Conservation (phyloP, 2,113 vertebrate genomes). For the Alaudala cheleensis region DNA sequence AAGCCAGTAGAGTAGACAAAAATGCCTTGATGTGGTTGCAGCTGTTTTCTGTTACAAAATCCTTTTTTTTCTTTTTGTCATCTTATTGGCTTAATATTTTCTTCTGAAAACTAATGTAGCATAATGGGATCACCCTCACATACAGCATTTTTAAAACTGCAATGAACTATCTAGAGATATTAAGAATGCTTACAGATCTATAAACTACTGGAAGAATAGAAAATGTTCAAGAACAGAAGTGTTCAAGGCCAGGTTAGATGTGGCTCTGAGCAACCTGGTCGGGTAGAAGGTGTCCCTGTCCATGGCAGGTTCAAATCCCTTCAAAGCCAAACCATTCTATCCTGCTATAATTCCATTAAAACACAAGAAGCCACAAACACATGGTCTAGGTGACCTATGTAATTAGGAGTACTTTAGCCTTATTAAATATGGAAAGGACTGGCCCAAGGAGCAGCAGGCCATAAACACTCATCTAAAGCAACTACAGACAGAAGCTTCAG, state of each 20-base stretch:
- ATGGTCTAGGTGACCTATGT: neutral
- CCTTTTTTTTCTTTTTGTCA: neutral
- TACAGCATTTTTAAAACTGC: neutral
- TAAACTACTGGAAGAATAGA: neutral
- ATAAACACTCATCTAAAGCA: neutral
- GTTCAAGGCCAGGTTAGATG: neutral
- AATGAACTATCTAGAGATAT: neutral
- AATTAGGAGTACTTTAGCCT: neutral
- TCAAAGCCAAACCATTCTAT: neutral
- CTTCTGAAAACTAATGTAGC: neutral
- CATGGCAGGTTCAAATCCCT: neutral
- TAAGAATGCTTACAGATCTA: neutral
- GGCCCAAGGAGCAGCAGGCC: neutral
- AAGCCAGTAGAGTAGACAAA: conserved; percentile 43
- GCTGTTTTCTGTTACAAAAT: conserved; percentile 57
- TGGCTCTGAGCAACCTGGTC: neutral
- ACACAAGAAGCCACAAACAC: neutral
- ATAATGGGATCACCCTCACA: neutral
- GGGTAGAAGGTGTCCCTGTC: neutral
- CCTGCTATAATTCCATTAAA: neutral
- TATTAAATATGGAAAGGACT: neutral
- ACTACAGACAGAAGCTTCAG: neutral
- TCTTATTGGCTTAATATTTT: neutral
- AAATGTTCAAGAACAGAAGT: neutral
- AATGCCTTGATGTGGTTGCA: conserved; percentile 70